These are phyloP conservation scores for Melozone crissalis DNA, from an alignment of 2,113 vertebrate genomes.

Conservation along the genomic window DNA sequence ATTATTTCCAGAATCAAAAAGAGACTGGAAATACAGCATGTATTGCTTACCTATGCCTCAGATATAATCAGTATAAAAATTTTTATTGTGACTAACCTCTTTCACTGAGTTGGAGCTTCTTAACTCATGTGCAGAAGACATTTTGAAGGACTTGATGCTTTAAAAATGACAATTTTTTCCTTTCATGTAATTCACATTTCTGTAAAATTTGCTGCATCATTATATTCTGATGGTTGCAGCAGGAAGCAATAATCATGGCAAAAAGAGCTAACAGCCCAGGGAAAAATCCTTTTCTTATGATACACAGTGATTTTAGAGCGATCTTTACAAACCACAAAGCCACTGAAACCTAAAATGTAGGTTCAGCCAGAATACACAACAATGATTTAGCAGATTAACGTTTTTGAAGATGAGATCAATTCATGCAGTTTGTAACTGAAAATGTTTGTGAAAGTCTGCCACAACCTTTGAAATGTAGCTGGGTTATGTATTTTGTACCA, in stretches of 20 bases:
- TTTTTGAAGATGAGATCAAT: background rate
- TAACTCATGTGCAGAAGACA: background rate
- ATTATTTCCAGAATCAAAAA: background rate
- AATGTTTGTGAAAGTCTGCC: background rate
- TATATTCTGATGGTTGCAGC: background rate
- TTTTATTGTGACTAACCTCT: background rate
- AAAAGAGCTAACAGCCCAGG: background rate
- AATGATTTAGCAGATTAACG: background rate
- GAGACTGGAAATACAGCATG: background rate
- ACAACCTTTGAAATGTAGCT: background rate
- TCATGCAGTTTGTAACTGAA: background rate
- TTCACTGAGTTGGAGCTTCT: background rate
- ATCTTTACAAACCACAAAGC: slow-evolving; percentile 4
- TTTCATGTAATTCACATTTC: background rate
- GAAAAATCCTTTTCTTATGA: background rate
- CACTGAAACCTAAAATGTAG: background rate
- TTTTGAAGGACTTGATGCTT: background rate
- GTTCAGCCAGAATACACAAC: background rate
- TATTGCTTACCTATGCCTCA: background rate
- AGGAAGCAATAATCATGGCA: slow-evolving; percentile 13
- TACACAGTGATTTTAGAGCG: background rate
- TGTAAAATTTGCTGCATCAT: background rate
- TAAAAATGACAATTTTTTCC: background rate
- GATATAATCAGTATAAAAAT: background rate
- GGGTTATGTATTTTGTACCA: background rate